These are phyloP conservation scores for Dryas iulia DNA, from an alignment of 1,140 invertebrate genomes.

Conservation along the genomic window DNA sequence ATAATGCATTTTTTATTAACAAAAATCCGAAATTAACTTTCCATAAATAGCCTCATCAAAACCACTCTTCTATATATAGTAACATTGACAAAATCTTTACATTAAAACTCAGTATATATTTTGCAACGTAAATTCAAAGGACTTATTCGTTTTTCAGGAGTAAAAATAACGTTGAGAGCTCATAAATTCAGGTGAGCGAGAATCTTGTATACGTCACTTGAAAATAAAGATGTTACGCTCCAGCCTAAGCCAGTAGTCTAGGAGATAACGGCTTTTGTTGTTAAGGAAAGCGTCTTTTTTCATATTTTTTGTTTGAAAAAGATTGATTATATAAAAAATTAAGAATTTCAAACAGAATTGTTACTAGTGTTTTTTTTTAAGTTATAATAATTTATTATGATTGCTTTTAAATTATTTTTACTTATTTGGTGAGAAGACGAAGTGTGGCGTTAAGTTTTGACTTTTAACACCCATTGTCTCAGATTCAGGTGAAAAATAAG, in stretches of 20 bases:
- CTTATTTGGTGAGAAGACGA: no score
- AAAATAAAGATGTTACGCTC: constrained; percentile 55
- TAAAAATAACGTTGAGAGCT: constrained; percentile 37
- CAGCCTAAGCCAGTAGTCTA: constrained; percentile 41
- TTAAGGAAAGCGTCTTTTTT: not conserved
- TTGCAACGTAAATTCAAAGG: constrained; percentile 28
- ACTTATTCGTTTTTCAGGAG: constrained; percentile 36
- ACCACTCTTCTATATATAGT: not conserved
- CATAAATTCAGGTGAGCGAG: constrained; percentile 52
- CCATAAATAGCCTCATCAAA: not conserved
- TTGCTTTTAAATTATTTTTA: no score
- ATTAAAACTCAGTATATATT: constrained; percentile 16
- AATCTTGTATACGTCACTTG: constrained; percentile 51
- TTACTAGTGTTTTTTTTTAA: no score
- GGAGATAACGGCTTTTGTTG: constrained; percentile 18
- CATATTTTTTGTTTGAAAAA: not conserved
- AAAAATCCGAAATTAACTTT: no score
- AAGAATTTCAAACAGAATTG: no score
- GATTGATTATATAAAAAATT: not conserved
- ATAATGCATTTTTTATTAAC: no score
- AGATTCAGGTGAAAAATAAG: no score
- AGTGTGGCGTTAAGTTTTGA: no score
- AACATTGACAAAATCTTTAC: constrained; percentile 10
- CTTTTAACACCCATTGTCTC: no score
- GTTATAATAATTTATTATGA: no score